Base-by-base conservation (phyloP, 1,140 invertebrate species). In the Drosophila tristis region DNA sequence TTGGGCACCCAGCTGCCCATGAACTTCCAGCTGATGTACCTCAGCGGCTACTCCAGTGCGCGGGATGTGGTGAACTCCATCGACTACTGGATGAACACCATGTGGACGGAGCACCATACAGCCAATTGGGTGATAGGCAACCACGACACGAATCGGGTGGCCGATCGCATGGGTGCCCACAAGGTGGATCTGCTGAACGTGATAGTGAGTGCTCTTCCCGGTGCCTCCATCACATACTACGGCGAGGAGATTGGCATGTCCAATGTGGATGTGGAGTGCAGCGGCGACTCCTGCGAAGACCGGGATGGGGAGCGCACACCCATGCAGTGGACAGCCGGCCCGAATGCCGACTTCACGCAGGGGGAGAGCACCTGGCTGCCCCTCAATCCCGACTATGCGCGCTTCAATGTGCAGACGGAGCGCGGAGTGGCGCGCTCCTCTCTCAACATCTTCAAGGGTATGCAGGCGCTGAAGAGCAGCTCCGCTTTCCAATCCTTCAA, bases 201-300 rank as follows among this genome's bases (percentile, higher is more conserved):
- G 91, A 91, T 97, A 26, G 93, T 94, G 3, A 91, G 96, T 39
- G 74, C 96, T 0, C 79, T 97, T 20, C 95, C 96, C 11, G 96
- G 96, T 0, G 94, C 96, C 8, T 93, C 94, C 1, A 93, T 97
- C 1, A 95, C 95, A 58, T 97, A 97, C 90, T 95, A 97, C 92
- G 96, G 96, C 5, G 96, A 97, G 91, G 97, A 97, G 92, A 94
- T 97, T 25, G 96, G 95, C 1, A 97, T 97, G 96, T 90, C 93
- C 20, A 94, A 97, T 91, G 94, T 93, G 4, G 59, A 73, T 2
- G 91, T 94, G 0, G 84, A 91, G 9, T 95, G 93, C 90, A 87
- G 93, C 5, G 92, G 93, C 5, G 94, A 93, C 74, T 92, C 63
- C 2, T 56, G 70, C 7, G 73, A 66, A n/a, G 85, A 91, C 9